These are phyloP conservation scores for Sipha maydis DNA, from an alignment of 2,888 invertebrate genomes.

Conservation along the genomic window DNA sequence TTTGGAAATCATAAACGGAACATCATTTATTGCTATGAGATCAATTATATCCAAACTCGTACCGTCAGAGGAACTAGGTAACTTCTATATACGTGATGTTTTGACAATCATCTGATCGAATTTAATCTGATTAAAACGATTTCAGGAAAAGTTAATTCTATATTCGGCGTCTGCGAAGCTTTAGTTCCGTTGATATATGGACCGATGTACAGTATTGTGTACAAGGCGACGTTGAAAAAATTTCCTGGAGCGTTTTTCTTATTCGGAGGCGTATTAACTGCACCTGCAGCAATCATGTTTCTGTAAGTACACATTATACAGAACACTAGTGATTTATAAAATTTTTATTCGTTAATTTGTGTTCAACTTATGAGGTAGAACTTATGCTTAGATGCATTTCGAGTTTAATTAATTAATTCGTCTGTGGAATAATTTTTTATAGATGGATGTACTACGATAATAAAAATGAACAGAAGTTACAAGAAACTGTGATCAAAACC, in stretches of 20 bases:
- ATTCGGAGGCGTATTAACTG: constrained; percentile 76
- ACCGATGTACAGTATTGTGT: constrained; percentile 83
- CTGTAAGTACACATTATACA: constrained; percentile 68
- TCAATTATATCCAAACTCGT: constrained; percentile 88
- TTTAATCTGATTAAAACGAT: constrained; percentile 63
- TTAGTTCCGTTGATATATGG: constrained; percentile 86
- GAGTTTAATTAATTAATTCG: not conserved
- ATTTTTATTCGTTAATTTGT: too few species aligned
- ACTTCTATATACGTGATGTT: not conserved
- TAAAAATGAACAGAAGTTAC: constrained; percentile 69
- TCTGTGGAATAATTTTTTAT: constrained; percentile 64
- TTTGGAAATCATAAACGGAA: constrained; percentile 85
- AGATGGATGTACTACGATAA: constrained; percentile 78
- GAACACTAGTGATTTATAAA: too few species aligned
- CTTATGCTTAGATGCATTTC: not conserved
- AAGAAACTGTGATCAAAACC: constrained; percentile 25
- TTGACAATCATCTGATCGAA: not conserved
- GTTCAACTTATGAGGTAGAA: too few species aligned
- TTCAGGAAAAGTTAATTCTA: constrained; percentile 83
- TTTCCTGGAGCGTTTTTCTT: constrained; percentile 80
- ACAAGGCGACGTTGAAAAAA: constrained; percentile 75
- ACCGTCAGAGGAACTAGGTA: constrained; percentile 81
- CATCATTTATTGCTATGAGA: constrained; percentile 88
- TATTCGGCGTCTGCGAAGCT: constrained; percentile 85
- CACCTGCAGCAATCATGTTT: constrained; percentile 79